Evolutionary conservation across 2,797 vertebrate genomes (phyloP).

Genomic region (Peromyscus attwateri): DNA sequence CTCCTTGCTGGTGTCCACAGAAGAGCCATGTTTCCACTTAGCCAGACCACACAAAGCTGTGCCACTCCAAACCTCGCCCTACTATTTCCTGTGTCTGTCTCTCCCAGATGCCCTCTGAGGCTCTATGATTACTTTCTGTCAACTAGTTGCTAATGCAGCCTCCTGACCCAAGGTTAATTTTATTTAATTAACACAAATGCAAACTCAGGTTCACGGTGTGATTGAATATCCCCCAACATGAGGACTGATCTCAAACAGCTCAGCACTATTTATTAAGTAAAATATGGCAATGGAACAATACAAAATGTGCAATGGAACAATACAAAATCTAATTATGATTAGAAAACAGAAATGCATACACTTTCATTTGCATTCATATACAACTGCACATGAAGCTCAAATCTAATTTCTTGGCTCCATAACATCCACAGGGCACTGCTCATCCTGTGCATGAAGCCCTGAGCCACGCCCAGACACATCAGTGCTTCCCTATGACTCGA

Average conservation of each 20-base stretch:
- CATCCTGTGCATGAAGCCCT: background rate
- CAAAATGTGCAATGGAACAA: background rate
- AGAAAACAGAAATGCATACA: background rate
- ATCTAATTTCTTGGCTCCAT: background rate
- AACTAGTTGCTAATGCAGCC: background rate
- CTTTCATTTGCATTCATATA: background rate
- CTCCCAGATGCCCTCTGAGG: too few species aligned
- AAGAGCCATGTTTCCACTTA: background rate
- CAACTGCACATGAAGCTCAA: background rate
- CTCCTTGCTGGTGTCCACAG: background rate
- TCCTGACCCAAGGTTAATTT: background rate
- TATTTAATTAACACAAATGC: background rate
- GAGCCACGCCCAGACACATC: background rate
- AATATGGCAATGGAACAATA: conserved; percentile 5
- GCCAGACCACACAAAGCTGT: background rate
- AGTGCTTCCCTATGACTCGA: too few species aligned
- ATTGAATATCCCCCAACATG: background rate
- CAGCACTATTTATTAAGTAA: background rate
- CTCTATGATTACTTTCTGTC: background rate
- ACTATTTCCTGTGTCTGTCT: background rate
- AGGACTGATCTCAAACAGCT: background rate
- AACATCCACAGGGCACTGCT: background rate
- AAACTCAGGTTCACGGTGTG: background rate
- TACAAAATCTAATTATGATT: background rate
- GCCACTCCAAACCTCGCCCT: background rate